Conservation (phyloP, 2,888 invertebrate species). For the Cantharis flavilabris region DNA sequence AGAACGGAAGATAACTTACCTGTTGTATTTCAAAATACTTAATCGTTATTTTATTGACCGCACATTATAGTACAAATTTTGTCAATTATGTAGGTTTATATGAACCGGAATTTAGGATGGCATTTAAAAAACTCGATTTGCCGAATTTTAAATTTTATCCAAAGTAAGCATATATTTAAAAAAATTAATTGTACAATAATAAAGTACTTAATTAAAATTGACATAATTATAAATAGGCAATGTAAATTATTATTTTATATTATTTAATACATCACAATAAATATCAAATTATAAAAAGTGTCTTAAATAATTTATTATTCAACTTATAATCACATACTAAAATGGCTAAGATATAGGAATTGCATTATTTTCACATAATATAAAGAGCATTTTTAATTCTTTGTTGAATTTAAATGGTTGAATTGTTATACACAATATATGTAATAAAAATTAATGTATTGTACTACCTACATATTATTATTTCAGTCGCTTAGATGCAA, state of each 20-base stretch:
- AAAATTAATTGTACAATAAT: neutral
- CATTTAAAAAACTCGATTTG: neutral
- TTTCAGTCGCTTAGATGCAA: too few species aligned
- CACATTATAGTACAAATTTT: neutral
- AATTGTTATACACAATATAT: too few species aligned
- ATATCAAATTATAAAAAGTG: slow-evolving; percentile 3
- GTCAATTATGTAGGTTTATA: neutral
- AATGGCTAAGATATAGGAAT: slow-evolving; percentile 14
- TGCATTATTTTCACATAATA: neutral
- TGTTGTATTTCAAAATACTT: slow-evolving; percentile 33
- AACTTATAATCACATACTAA: slow-evolving; percentile 13
- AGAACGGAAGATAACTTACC: slow-evolving; percentile 45
- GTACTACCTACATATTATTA: too few species aligned
- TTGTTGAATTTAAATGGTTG: too few species aligned
- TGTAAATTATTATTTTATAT: slow-evolving; percentile 12
- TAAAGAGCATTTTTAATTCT: too few species aligned
- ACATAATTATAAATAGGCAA: neutral
- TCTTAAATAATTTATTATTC: neutral
- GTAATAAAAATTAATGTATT: too few species aligned
- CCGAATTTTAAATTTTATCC: neutral
- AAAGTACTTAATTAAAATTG: slow-evolving; percentile 10
- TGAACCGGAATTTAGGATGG: neutral
- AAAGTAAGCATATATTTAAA: neutral
- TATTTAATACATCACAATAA: slow-evolving; percentile 18
- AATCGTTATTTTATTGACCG: neutral